Conservation (phyloP, 2,797 vertebrate genomes). For the Leptatherina wallacei region DNA sequence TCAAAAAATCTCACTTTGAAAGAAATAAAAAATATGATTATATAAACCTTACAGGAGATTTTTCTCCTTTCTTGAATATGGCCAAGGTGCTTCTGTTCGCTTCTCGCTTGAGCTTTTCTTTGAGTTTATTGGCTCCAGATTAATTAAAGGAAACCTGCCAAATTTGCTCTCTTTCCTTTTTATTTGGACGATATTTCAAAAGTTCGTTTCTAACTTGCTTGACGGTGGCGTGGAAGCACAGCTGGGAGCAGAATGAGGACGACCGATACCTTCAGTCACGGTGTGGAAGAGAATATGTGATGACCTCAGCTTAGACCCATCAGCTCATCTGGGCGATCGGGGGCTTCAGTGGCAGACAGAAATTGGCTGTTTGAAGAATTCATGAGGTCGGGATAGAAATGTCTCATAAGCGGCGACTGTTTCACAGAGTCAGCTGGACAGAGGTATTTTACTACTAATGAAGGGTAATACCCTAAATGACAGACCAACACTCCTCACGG, state of each 20-base stretch:
- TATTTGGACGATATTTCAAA: background rate
- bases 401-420: conserved; percentile 46
- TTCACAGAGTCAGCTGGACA: conserved; percentile 55
- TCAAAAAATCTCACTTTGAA: too few relatives aligned
- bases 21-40: too few relatives aligned
- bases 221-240: background rate
- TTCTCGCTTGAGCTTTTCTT: background rate
- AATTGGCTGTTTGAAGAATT: conserved; percentile 60
- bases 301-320: conserved; percentile 39
- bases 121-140: background rate
- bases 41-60: too few relatives aligned
- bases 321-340: conserved; percentile 49
- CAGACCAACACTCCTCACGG: conserved; percentile 61
- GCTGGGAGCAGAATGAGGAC: conserved; percentile 7
- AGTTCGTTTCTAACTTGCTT: background rate
- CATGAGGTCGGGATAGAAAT: conserved; percentile 55
- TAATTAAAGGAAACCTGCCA: background rate
- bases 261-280: conserved; percentile 25
- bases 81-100: too few relatives aligned
- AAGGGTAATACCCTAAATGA: conserved; percentile 70
- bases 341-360: conserved; percentile 31
- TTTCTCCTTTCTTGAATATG: too few relatives aligned
- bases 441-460: conserved; percentile 64
- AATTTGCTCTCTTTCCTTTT: background rate
- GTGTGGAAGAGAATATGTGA: conserved; percentile 57